Evolutionary conservation across 1,140 invertebrate genomes (phyloP), one percentile per base, ranked within the genome.

Genomic region (Pseudomyrmex cubaensis): DNA sequence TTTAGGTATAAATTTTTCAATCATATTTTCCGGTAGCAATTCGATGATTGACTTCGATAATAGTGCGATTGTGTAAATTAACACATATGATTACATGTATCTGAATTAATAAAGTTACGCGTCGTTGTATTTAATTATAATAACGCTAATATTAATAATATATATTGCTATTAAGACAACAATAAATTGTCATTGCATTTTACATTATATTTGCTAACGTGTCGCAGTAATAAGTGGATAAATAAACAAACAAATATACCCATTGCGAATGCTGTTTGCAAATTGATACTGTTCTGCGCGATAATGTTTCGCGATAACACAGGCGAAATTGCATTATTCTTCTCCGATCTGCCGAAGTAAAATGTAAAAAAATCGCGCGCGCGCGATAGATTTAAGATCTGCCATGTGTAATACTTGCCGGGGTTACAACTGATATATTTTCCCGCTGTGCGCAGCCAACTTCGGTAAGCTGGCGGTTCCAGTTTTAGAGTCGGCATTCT

Each of bases 401-500:
- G 35, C 15, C 25, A 17, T 25, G 15, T 48, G 46, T 64, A 17
- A 64, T 46, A 15, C 46, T 46, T 61, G 44, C 13, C 2, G 17
- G 25, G 54, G 20, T 78, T 69, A 57, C 10, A 70, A 5, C 3
- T 3, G 66, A 80, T 80, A 72, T 72, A 78, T 70, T 20, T 78
- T 48, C 10, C 17, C 35, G 35, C 35, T 35, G 35, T 57, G 5
- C 22, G 52, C 56, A 63, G n/a, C 12, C 22, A 59, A 72, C 20
- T 80, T 70, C 48, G 44, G 44, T 50, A 17, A 80, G 66, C 54
- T 59, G 10, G n/a, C 7, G 22, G 52, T 44, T 22, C 44, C 15
- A 67, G 20, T 48, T 61, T 80, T 61, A 48, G 35, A 35, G 54
- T 54, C 2, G 48, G 9, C 44, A 70, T 80, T 80, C 22, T 80